Percentiles rank a stretch among this genome's conserved stretches.
These are phyloP conservation scores for Myrmecobius fasciatus DNA, from an alignment of 2,113 vertebrate species.

Conservation along the genomic window DNA sequence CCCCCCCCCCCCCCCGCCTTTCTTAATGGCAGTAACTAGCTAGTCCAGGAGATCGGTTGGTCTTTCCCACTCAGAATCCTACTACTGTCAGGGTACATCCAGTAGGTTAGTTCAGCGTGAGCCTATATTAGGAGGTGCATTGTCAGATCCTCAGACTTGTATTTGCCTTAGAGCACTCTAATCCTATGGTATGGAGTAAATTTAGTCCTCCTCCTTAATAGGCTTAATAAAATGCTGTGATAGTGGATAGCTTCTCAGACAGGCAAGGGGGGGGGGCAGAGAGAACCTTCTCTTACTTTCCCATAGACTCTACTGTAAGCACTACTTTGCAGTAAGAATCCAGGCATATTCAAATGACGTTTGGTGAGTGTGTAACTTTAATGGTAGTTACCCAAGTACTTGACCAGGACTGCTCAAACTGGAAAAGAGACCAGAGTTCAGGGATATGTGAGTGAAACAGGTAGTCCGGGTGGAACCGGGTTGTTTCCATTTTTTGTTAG, in stretches of 20 bases:
- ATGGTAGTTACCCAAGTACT: not conserved
- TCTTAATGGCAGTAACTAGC: not conserved
- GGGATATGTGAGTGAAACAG: constrained; percentile 22
- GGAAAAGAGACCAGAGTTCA: constrained; percentile 1
- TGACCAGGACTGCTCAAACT: not conserved
- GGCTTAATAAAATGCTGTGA: not conserved
- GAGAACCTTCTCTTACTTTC: not conserved
- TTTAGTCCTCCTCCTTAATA: not conserved
- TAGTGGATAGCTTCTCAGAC: not conserved
- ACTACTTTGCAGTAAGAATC: not conserved
- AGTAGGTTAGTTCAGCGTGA: not conserved
- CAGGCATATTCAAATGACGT: not conserved
- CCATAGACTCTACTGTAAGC: not conserved
- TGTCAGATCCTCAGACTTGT: not conserved
- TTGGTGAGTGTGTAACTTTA: not conserved
- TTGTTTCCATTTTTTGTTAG: constrained; percentile 46
- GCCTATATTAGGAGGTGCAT: not conserved
- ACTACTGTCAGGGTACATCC: not conserved
- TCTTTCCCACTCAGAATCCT: not conserved
- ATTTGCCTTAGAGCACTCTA: not conserved
- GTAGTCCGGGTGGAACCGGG: constrained; percentile 39
- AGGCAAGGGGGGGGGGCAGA: not conserved
- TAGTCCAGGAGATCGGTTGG: not conserved
- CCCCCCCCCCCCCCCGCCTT: not conserved
- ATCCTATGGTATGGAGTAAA: not conserved